These are phyloP conservation scores for Polylopha cassiicola DNA, from an alignment of 2,888 invertebrate species.

Conservation along the genomic window DNA sequence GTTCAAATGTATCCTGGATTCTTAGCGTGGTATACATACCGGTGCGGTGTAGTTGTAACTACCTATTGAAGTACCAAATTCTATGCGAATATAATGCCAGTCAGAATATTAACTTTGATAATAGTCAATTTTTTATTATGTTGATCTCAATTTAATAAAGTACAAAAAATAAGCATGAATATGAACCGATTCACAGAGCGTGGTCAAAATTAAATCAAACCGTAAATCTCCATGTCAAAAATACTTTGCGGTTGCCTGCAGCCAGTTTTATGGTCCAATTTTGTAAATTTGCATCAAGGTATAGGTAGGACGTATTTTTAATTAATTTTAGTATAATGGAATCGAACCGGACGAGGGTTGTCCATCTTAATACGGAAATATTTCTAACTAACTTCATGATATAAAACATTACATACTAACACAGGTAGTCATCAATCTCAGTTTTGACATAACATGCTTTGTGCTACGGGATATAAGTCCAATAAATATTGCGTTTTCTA, in stretches of 20 bases:
- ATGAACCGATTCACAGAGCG: constrained; percentile 27
- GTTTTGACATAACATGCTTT: constrained; percentile 12
- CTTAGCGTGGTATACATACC: too few species aligned
- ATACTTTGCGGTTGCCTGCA: constrained; percentile 35
- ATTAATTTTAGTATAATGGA: constrained; percentile 11
- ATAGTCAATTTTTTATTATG: constrained; percentile 9
- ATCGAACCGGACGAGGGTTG: too few species aligned
- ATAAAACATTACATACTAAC: too few species aligned
- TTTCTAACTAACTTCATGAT: too few species aligned
- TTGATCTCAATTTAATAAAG: constrained; percentile 11
- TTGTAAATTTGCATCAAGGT: constrained; percentile 28
- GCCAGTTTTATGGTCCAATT: constrained; percentile 38
- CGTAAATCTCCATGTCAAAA: constrained; percentile 35
- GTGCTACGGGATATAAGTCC: constrained; percentile 18
- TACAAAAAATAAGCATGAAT: constrained; percentile 23
- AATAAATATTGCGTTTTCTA: constrained; percentile 25
- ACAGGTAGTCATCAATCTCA: constrained; percentile 12
- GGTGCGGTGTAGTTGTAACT: too few species aligned
- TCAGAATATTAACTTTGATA: too few species aligned
- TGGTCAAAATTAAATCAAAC: constrained; percentile 38
- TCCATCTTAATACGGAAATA: too few species aligned
- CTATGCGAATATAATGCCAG: too few species aligned
- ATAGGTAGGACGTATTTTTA: constrained; percentile 21
- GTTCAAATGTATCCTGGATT: constrained; percentile 28
- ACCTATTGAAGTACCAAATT: too few species aligned